Percentiles rank a stretch among this genome's conserved stretches.
These are phyloP conservation scores for Apantesis nais DNA, from an alignment of 2,888 invertebrate genomes.

Conservation along the genomic window DNA sequence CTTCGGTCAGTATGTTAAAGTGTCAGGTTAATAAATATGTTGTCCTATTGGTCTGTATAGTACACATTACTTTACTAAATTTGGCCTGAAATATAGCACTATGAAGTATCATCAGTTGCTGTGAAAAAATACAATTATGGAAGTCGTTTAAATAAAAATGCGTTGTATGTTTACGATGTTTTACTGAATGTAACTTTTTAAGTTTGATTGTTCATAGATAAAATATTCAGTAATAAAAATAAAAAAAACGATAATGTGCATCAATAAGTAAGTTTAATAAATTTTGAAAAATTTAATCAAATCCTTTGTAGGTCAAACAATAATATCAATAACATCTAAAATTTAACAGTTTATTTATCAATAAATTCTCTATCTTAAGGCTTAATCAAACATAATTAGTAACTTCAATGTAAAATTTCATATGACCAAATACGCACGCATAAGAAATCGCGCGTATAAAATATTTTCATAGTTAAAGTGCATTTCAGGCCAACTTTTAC, in stretches of 20 bases:
- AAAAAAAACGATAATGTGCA: not conserved
- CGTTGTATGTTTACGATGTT: not conserved
- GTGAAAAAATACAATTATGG: not conserved
- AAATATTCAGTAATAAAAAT: not conserved
- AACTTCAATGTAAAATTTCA: not conserved
- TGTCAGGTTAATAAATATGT: no score
- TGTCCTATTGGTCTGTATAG: not conserved
- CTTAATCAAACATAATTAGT: not conserved
- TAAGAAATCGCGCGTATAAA: not conserved
- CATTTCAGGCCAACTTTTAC: constrained; percentile 4
- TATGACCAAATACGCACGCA: not conserved
- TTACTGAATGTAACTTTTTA: not conserved
- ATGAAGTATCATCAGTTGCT: not conserved
- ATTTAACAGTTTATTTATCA: not conserved
- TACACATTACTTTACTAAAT: not conserved
- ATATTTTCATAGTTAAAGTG: not conserved
- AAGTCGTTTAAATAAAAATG: not conserved
- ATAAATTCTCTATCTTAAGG: not conserved
- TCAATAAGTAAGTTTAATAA: not conserved
- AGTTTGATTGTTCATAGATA: not conserved
- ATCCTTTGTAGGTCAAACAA: not conserved
- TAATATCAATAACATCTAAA: not conserved
- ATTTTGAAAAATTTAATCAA: not conserved
- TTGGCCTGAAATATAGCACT: constrained; percentile 2
- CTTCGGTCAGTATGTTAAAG: not conserved